Conservation (phyloP, 1,140 invertebrate genomes). For the Meloidogyne exigua region DNA sequence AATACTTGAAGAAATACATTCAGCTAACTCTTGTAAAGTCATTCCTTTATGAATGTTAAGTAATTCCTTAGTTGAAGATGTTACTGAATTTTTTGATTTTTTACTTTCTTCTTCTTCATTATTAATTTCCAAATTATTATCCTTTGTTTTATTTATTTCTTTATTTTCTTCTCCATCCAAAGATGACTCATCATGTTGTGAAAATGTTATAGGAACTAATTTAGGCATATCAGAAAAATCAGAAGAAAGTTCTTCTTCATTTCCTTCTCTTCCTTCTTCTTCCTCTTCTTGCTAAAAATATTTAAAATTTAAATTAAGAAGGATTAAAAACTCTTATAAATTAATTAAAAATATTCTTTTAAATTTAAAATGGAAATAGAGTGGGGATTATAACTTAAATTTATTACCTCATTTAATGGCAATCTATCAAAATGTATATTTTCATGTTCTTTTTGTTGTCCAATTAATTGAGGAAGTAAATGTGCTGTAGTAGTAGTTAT, state of each 20-base stretch:
- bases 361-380: no score
- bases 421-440: not conserved
- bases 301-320: no score
- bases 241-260: slow-evolving; percentile 23
- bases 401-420: not conserved
- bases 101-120: not conserved
- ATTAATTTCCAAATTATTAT: not conserved
- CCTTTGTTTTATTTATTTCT: not conserved
- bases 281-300: not conserved
- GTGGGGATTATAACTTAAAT: not conserved
- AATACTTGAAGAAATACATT: slow-evolving; percentile 31
- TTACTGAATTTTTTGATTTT: not conserved
- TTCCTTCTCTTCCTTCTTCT: no score
- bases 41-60: slow-evolving; percentile 19
- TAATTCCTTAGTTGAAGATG: not conserved
- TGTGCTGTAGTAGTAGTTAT: not conserved
- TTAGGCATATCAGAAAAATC: slow-evolving; percentile 53
- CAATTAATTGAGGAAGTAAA: slow-evolving; percentile 18
- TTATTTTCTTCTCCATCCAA: not conserved
- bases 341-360: no score
- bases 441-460: slow-evolving; percentile 8
- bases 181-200: slow-evolving; percentile 18
- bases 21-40: slow-evolving; percentile 34
- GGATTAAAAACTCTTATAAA: no score
- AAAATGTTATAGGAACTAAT: slow-evolving; percentile 36